phyloP scores from a whole-genome alignment of 2,797 vertebrate species.

The Poeciliopsis presidionis region DNA sequence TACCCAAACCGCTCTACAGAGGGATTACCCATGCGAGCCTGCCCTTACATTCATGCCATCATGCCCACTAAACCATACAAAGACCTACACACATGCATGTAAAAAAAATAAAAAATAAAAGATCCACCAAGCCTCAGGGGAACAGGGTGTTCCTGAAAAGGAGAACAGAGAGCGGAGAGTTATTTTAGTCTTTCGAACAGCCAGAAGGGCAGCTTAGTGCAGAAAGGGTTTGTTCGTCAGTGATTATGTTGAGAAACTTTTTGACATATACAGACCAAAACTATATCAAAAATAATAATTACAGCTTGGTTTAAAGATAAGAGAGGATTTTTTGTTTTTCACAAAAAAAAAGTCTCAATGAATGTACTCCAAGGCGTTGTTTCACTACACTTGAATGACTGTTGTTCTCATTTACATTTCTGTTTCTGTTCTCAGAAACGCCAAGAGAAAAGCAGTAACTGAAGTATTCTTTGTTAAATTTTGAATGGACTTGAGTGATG shows the following conservation, averaged over 20 bases:
- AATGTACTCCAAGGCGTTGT: not conserved
- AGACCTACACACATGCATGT: conserved; percentile 10
- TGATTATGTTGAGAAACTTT: conserved; percentile 4
- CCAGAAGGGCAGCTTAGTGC: conserved; percentile 64
- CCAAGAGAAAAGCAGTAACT: not conserved
- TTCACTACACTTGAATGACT: not conserved
- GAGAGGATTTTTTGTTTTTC: not conserved
- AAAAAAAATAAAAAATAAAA: conserved; percentile 14
- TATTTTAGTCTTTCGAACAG: conserved; percentile 76
- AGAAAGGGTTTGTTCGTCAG: conserved; percentile 38
- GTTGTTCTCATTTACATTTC: not conserved
- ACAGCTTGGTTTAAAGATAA: not conserved
- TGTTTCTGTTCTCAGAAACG: not conserved
- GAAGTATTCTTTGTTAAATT: not conserved
- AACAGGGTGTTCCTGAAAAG: conserved; percentile 81
- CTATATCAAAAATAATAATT: not conserved
- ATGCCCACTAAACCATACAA: not conserved
- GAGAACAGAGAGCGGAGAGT: conserved; percentile 81
- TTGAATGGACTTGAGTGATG: not conserved
- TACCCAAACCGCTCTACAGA: not conserved
- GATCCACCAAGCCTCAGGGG: conserved; percentile 44
- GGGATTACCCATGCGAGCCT: conserved; percentile 2
- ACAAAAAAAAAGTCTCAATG: not conserved
- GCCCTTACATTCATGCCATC: conserved; percentile 8
- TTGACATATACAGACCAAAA: not conserved